Evolutionary conservation across 2,797 vertebrate species (phyloP).

Genomic region (Huso huso): DNA sequence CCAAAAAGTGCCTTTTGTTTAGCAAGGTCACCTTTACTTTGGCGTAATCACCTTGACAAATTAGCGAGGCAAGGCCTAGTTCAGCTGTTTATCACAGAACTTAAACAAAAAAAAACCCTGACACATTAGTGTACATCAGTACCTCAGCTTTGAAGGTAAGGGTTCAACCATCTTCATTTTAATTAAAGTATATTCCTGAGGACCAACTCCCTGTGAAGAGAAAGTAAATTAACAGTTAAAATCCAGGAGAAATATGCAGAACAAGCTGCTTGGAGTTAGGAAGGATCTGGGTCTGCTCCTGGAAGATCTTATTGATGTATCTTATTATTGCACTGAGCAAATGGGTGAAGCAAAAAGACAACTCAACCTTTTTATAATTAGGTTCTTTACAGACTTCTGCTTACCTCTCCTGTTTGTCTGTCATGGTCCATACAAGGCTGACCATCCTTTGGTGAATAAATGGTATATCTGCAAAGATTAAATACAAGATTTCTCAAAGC

Average conservation of each 20-base stretch:
- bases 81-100: too few relatives aligned
- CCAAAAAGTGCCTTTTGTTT: neutral
- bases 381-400: neutral
- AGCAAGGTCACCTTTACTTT: too few relatives aligned
- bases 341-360: too few relatives aligned
- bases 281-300: too few relatives aligned
- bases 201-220: slow-evolving; percentile 76
- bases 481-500: neutral
- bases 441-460: slow-evolving; percentile 93
- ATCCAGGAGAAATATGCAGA: too few relatives aligned
- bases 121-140: slow-evolving; percentile 22
- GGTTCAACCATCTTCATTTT: slow-evolving; percentile 94
- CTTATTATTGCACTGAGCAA: too few relatives aligned
- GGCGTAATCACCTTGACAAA: too few relatives aligned
- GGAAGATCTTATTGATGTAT: too few relatives aligned
- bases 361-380: neutral
- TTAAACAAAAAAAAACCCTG: too few relatives aligned
- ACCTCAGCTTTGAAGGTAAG: slow-evolving; percentile 84
- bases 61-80: too few relatives aligned
- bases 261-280: too few relatives aligned
- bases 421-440: slow-evolving; percentile 99
- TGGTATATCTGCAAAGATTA: slow-evolving; percentile 71
- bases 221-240: slow-evolving; percentile 9
- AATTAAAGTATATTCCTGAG: slow-evolving; percentile 91
- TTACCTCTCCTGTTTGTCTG: slow-evolving; percentile 95